Conservation (phyloP, 2,888 invertebrate genomes). For the Therioaphis trifolii region DNA sequence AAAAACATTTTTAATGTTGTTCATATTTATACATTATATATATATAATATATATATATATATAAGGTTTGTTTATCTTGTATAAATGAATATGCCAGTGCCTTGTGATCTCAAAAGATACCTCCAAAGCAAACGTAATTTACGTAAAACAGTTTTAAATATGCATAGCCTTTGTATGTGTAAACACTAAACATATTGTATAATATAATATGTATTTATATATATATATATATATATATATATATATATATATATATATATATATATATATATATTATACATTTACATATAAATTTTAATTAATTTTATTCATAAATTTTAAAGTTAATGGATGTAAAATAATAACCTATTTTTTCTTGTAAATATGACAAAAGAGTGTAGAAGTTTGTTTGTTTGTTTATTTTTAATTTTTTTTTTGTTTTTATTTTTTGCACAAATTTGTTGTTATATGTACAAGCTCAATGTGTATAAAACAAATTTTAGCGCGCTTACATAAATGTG, state of each 20-base stretch:
- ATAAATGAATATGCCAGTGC: constrained; percentile 60
- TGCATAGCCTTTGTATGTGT: background rate
- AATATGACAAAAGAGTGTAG: constrained; percentile 48
- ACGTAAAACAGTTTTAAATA: constrained; percentile 40
- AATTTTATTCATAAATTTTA: constrained; percentile 23
- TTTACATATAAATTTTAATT: too few species aligned
- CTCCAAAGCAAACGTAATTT: constrained; percentile 45
- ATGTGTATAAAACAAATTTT: constrained; percentile 54
- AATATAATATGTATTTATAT: constrained; percentile 5
- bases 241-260: constrained; percentile 2
- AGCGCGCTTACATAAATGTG: constrained; percentile 59
- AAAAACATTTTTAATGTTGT: constrained; percentile 10
- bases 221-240: constrained; percentile 6
- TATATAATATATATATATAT: constrained; percentile 11
- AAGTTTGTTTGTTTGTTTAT: constrained; percentile 40
- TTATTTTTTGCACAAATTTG: constrained; percentile 51
- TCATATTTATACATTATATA: too few species aligned
- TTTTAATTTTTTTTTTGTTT: constrained; percentile 8
- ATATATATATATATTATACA: too few species aligned
- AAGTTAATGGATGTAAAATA: constrained; percentile 52
- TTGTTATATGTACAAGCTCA: constrained; percentile 55
- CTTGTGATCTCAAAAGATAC: constrained; percentile 62
- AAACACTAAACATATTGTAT: too few species aligned
- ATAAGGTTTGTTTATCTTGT: constrained; percentile 42
- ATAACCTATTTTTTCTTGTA: constrained; percentile 38